Base-by-base conservation (phyloP, 2,797 vertebrate genomes). In the Thripadectes ignobilis region DNA sequence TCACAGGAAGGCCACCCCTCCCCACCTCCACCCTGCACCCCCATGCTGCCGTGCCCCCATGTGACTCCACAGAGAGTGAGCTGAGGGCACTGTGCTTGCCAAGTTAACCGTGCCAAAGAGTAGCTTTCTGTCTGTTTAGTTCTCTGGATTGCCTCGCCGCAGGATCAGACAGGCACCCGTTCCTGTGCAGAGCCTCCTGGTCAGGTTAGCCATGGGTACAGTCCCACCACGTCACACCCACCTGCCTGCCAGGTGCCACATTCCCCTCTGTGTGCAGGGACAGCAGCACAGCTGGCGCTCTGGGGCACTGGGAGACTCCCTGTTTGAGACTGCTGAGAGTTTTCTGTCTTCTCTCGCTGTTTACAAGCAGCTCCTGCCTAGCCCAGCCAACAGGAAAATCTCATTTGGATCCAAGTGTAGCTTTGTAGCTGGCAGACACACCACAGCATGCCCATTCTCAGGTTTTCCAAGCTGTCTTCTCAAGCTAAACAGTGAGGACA, bases 271-370 rank as follows among this genome's bases (percentile, higher is more conserved):
- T 19, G n/a, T 3, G 5, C 45, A 48, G 26, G 10, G 30, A 8
- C 5, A 29, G 39, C 21, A 13, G 49, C 48, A 20, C 26, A 43
- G 48, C 43, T 38, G 76, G 89, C 24, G 57, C 88, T 62, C 57
- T 41, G 97, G 95, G 98, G 97, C 98, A 95, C 86, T 39, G 85
- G 22, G 75, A 97, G 93, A 97, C 93, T 97, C 85, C 75, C 85
- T 58, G 7, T 72, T 95, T 96, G 95, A 96, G 96, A 96, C 96
- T 95, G 14, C 41, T 34, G 36, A 93, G 27, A 94, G 85, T 88
- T 96, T 96, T 97, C 97, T 62, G 79, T 94, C 97, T 97, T 86
- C 89, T 96, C 85, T 54, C 51, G 71, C 95, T 82, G 15, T 69
- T 82, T 52, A 52, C 21, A 87, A 21, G 9, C 5, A 1, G n/a